These are phyloP conservation scores for Rhyacichthys aspro DNA, from an alignment of 2,797 vertebrate genomes.

Conservation along the genomic window DNA sequence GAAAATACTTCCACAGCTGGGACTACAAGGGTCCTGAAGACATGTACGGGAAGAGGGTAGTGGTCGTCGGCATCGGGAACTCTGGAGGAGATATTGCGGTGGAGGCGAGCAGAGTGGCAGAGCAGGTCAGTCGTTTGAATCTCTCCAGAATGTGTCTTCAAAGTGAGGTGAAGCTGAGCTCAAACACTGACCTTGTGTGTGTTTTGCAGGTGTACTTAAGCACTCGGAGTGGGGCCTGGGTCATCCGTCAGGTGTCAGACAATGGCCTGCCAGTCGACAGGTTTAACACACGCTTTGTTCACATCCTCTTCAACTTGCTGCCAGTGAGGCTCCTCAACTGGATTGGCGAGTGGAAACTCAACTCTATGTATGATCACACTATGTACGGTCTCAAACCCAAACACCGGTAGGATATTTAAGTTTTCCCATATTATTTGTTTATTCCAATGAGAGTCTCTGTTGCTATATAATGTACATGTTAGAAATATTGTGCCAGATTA, in stretches of 20 bases:
- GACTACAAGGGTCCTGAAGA: constrained; percentile 70
- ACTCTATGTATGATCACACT: constrained; percentile 76
- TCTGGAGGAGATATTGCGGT: constrained; percentile 80
- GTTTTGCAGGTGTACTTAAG: constrained; percentile 75
- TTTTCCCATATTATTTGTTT: background rate
- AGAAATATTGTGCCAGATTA: too few species aligned
- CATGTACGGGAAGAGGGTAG: constrained; percentile 75
- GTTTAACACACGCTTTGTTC: constrained; percentile 72
- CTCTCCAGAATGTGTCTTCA: too few species aligned
- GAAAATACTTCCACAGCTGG: constrained; percentile 80
- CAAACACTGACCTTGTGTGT: too few species aligned
- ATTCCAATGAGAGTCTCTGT: too few species aligned
- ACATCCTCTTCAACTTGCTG: constrained; percentile 66
- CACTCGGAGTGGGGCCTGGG: constrained; percentile 78
- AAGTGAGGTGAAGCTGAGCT: too few species aligned
- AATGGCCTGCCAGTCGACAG: constrained; percentile 74
- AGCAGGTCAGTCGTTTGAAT: constrained; percentile 55
- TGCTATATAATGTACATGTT: too few species aligned
- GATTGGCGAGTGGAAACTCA: constrained; percentile 70
- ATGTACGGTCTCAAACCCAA: constrained; percentile 84
- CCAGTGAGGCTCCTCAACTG: constrained; percentile 67
- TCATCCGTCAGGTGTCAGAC: constrained; percentile 75
- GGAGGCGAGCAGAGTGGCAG: constrained; percentile 72
- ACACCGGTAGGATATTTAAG: constrained; percentile 79
- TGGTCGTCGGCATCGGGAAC: constrained; percentile 82